phyloP scores from a whole-genome alignment of 2,797 vertebrate genomes.

The Peromyscus attwateri region DNA sequence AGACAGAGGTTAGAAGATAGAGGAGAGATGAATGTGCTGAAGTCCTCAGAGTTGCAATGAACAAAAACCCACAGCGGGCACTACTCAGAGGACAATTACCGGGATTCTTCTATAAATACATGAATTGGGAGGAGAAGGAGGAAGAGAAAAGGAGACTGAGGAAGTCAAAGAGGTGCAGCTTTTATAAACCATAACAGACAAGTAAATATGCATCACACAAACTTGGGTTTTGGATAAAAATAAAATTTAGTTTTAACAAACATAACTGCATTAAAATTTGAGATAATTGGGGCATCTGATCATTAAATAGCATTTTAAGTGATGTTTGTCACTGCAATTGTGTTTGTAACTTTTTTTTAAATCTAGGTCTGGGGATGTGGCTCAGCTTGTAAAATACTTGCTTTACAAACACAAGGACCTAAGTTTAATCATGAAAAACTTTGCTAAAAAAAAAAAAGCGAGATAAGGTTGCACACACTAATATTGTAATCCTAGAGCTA shows the following conservation, averaged over 20 bases:
- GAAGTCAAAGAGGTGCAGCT: background rate
- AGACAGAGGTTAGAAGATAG: background rate
- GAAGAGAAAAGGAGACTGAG: background rate
- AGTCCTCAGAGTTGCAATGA: background rate
- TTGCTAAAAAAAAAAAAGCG: background rate
- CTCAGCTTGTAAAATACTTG: background rate
- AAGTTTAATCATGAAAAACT: background rate
- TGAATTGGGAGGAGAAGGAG: background rate
- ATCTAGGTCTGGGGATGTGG: background rate
- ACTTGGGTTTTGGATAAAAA: background rate
- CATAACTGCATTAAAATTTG: background rate
- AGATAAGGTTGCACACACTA: background rate
- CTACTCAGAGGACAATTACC: background rate
- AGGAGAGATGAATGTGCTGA: background rate
- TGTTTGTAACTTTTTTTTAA: background rate
- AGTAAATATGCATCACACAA: background rate
- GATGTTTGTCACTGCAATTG: background rate
- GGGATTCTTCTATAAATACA: background rate
- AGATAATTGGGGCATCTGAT: background rate
- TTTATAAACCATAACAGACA: background rate
- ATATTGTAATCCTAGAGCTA: background rate
- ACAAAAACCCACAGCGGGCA: background rate
- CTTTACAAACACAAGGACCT: background rate
- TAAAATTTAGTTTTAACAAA: background rate
- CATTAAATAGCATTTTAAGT: conserved; percentile 12